A percentile compares a stretch with the other conserved stretches of the same genome.
phyloP scores from a whole-genome alignment of 30 jellyfish, hydroid and myxozoan genomes.

The Pseudorhiza aurosa region DNA sequence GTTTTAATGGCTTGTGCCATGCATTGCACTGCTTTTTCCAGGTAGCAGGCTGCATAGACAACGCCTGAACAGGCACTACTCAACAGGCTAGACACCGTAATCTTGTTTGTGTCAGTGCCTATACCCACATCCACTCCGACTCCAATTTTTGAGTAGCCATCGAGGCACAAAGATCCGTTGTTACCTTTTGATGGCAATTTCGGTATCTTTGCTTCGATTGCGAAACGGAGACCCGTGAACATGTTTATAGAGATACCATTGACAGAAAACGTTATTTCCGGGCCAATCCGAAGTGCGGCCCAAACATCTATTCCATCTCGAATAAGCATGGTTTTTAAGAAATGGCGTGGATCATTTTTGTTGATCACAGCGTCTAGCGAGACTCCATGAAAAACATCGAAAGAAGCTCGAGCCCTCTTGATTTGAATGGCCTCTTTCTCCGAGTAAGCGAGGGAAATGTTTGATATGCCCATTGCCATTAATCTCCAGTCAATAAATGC shows the following conservation, averaged over 20 bases:
- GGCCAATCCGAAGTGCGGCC: conserved; percentile 39
- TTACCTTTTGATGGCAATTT: background rate
- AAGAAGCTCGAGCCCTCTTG: conserved; percentile 39
- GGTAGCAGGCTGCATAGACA: conserved; percentile 8
- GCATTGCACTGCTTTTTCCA: conserved; percentile 22
- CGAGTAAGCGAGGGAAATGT: conserved; percentile 6
- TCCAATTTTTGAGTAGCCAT: conserved; percentile 29
- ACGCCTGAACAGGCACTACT: conserved; percentile 46
- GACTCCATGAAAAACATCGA: conserved; percentile 29
- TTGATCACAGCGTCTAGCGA: conserved; percentile 11
- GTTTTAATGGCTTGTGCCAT: conserved; percentile 20
- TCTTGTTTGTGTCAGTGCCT: conserved; percentile 3
- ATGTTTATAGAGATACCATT: conserved; percentile 30
- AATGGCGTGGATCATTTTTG: background rate
- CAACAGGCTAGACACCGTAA: background rate
- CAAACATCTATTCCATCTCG: conserved; percentile 6
- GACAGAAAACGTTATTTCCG: conserved; percentile 19
- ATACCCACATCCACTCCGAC: conserved; percentile 51
- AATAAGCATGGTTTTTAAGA: background rate
- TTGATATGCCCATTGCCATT: background rate
- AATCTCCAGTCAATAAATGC: background rate
- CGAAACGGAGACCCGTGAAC: conserved; percentile 26
- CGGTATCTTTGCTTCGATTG: conserved; percentile 11
- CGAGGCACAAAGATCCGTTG: background rate
- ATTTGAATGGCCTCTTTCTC: background rate